Evolutionary conservation across 1,140 invertebrate genomes (phyloP), one percentile per base, ranked within the genome.

Genomic region (Ganaspis sp.): DNA sequence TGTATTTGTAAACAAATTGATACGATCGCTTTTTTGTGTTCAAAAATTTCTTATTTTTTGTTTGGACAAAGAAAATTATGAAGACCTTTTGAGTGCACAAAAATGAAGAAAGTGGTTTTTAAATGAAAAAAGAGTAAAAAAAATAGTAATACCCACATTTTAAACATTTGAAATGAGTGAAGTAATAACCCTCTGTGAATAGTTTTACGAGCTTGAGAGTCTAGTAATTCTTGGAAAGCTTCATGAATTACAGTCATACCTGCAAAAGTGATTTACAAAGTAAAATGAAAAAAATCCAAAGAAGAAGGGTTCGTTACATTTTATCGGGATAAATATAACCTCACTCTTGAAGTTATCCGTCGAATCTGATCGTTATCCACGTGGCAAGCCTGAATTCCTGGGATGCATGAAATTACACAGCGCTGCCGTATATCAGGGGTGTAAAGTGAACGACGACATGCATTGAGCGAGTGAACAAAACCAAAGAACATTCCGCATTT

Each of bases 341-440:
- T 58, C 21, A 58, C 54, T 58, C 54, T 58, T 58, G 54, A 58
- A 58, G 54, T 26, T 58, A 58, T 58, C 54, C 23, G 54, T 58
- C 54, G 54, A 58, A 58, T 58, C 54, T 58, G 54, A 58, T 49
- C 45, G 45, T 49, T 49, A 49, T 49, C 45, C 45, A 49, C 45
- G 45, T 49, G 45, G 45, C 45, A 58, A 58, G 21, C 19, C 54
- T 17, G 54, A 78, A 74, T 74, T 74, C 70, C 49, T 74, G 15
- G 37, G 34, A 74, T 40, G 69, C 72, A 74, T 74, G 69, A 71
- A 77, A 77, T 74, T 77, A 78, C 76, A 69, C 54, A 64, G 72
- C 34, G 12, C 54, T 58, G 54, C 54, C 19, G 54, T 58, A 26
- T 58, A 58, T 23, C 21, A 58, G 54, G 54, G 54, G 54, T 58